Evolutionary conservation across 2,888 invertebrate species (phyloP).

Genomic region (Brachyptera putata): DNA sequence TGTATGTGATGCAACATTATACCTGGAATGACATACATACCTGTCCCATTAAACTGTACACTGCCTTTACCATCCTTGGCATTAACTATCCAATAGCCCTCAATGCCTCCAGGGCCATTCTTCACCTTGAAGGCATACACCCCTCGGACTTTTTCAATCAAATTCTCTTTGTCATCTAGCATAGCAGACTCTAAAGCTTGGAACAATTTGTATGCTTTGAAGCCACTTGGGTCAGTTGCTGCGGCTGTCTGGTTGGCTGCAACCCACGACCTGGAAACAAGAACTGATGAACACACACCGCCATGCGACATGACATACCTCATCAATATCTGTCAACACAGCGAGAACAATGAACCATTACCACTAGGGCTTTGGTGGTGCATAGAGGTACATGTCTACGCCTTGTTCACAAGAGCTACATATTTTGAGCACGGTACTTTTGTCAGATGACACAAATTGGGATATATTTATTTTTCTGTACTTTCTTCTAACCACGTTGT

Average conservation of each 20-base stretch:
- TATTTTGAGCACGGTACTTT: too few species aligned
- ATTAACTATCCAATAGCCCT: slow-evolving; percentile 89
- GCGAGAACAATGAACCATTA: too few species aligned
- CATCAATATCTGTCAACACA: too few species aligned
- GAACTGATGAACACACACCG: neutral
- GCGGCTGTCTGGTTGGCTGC: slow-evolving; percentile 28
- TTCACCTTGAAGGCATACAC: slow-evolving; percentile 87
- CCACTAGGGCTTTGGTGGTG: too few species aligned
- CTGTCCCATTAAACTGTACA: slow-evolving; percentile 70
- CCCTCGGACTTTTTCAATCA: slow-evolving; percentile 81
- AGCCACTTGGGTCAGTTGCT: slow-evolving; percentile 45
- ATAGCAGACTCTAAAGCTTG: slow-evolving; percentile 76
- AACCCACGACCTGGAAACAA: slow-evolving; percentile 19
- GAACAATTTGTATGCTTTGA: slow-evolving; percentile 78
- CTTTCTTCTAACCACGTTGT: too few species aligned
- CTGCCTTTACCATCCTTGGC: slow-evolving; percentile 86
- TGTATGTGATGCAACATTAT: too few species aligned
- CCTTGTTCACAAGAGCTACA: too few species aligned
- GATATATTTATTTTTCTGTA: too few species aligned
- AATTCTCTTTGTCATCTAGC: slow-evolving; percentile 71
- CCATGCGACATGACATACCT: too few species aligned
- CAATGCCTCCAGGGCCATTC: slow-evolving; percentile 71
- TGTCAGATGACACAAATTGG: too few species aligned
- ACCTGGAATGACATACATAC: too few species aligned
- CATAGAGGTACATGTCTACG: too few species aligned